Evolutionary conservation across 2,888 invertebrate species (phyloP), one percentile per base, ranked within the genome.

Genomic region (Steinernema scapterisci): DNA sequence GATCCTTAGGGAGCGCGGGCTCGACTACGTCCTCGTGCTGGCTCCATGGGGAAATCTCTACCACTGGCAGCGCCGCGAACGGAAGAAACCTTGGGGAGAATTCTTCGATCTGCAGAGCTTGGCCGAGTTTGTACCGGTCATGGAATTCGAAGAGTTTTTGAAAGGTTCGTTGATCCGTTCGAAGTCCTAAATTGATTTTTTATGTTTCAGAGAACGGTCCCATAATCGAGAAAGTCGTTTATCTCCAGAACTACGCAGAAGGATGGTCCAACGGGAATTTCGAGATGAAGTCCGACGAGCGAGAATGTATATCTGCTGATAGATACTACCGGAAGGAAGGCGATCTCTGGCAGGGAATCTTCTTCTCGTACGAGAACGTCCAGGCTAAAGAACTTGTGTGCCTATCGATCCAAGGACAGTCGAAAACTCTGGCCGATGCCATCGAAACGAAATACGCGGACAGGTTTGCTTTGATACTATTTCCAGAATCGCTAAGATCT

Each of bases 41-140:
- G 97, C 97, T 16, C 95, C 97, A 0, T 99, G 96, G 94, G 91
- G 92, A 73, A 91, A 92, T 77, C 88, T 97, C 2, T 94, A 93
- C 82, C 99, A 99, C 88, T 99, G 99, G 97, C 91, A 90, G 84
- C 91, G 91, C 9, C 74, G 76, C 63, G 73, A 74, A 19, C 19
- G 44, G n/a, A 73, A 27, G 56, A 44, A 52, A 21, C 44, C 43
- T 70, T 82, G 82, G 81, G 63, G 51, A n/a, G 78, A 81, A 45
- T 97, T 95, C 88, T 99, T 99, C 89, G 93, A 97, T 87, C 73
- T 96, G 3, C 83, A 90, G 0, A 93, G 94, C 84, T 89, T 99
- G 31, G 91, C 91, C 85, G 90, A 90, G 51, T 95, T 92, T 89
- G 91, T 93, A 0, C 94, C 94, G 70, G 93, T 96, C 0, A 90